Percentiles rank a stretch among this genome's conserved stretches.
Evolutionary conservation across 2,888 invertebrate genomes (phyloP).

Genomic region (Eustalomyia histrio): DNA sequence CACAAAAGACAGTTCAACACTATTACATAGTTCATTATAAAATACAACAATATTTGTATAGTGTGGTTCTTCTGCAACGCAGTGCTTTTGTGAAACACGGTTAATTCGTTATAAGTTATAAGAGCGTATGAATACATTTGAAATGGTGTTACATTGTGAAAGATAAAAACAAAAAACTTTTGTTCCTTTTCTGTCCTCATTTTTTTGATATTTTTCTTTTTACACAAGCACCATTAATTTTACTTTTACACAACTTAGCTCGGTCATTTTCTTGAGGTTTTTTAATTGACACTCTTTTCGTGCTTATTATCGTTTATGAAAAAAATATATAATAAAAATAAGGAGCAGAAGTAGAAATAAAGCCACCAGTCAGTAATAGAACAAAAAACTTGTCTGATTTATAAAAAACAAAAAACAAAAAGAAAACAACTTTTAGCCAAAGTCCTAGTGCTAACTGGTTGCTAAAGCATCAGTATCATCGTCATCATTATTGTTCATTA

Average conservation of each 20-base stretch:
- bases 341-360: neutral
- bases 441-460: constrained; percentile 9
- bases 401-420: neutral
- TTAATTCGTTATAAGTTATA: too few relatives aligned
- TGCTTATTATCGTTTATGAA: constrained; percentile 62
- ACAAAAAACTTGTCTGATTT: constrained; percentile 41
- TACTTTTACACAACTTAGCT: constrained; percentile 64
- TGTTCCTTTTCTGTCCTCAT: neutral
- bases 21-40: too few relatives aligned
- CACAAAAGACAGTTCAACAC: too few relatives aligned
- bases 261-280: constrained; percentile 64
- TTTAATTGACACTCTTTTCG: constrained; percentile 64
- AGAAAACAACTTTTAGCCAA: neutral
- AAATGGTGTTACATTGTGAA: neutral
- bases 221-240: constrained; percentile 62
- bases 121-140: neutral
- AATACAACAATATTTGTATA: too few relatives aligned
- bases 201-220: constrained; percentile 6
- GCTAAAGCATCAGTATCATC: constrained; percentile 39
- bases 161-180: constrained; percentile 7
- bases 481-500: constrained; percentile 62
- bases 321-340: neutral
- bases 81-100: too few relatives aligned
- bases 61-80: too few relatives aligned
- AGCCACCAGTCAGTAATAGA: constrained; percentile 5